A percentile compares a stretch with the other conserved stretches of the same genome.
phyloP scores from a whole-genome alignment of 2,888 invertebrate genomes.

The Opisthograptis luteolata region DNA sequence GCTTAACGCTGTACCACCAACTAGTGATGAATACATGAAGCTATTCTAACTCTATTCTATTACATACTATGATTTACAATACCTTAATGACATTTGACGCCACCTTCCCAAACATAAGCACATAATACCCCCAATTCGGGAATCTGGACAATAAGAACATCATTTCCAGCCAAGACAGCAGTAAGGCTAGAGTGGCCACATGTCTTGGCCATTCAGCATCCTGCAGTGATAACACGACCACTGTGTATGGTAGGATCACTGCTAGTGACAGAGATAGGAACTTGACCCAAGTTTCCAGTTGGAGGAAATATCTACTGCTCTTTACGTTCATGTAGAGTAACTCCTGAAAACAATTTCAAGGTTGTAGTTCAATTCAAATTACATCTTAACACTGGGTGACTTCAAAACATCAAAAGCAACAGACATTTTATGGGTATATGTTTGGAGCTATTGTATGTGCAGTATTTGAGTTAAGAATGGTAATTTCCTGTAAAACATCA shows the following conservation, averaged over 20 bases:
- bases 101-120: slow-evolving; percentile 86
- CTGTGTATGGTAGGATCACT: slow-evolving; percentile 65
- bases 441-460: too few relatives aligned
- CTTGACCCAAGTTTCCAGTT: slow-evolving; percentile 84
- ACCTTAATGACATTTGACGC: slow-evolving; percentile 83
- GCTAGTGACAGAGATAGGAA: slow-evolving; percentile 75
- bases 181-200: slow-evolving; percentile 78
- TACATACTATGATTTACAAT: too few relatives aligned
- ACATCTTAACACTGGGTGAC: too few relatives aligned
- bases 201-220: slow-evolving; percentile 73
- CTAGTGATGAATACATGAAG: too few relatives aligned
- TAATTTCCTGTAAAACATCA: too few relatives aligned
- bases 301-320: slow-evolving; percentile 76
- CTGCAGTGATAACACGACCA: slow-evolving; percentile 45
- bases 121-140: slow-evolving; percentile 84
- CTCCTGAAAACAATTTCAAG: slow-evolving; percentile 62
- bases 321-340: slow-evolving; percentile 77
- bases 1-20: too few relatives aligned
- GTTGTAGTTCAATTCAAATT: not conserved
- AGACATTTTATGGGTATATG: too few relatives aligned
- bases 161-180: slow-evolving; percentile 83
- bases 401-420: too few relatives aligned
- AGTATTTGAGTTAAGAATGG: too few relatives aligned
- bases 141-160: slow-evolving; percentile 84
- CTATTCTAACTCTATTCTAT: too few relatives aligned